Evolutionary conservation across 1,140 invertebrate genomes (phyloP).

Genomic region (Achroia grisella): DNA sequence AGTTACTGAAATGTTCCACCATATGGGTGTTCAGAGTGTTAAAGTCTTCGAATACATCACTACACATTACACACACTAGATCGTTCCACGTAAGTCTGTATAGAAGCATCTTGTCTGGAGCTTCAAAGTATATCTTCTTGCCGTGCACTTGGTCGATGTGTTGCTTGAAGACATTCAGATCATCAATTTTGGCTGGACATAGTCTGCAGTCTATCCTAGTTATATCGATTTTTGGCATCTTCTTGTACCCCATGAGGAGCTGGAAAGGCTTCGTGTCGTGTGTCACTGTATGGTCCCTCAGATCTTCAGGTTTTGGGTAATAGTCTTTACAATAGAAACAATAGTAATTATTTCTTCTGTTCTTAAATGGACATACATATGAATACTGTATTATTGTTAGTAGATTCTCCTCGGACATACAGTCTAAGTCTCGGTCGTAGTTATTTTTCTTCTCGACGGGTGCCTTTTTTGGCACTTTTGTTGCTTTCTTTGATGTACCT

Average conservation of each 20-base stretch:
- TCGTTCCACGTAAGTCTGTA: constrained; percentile 59
- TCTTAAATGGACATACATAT: constrained; percentile 60
- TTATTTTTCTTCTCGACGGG: constrained; percentile 51
- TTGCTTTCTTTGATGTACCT: constrained; percentile 31
- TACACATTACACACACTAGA: constrained; percentile 59
- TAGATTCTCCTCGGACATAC: constrained; percentile 59
- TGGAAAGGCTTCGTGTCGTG: constrained; percentile 64
- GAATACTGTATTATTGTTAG: constrained; percentile 60
- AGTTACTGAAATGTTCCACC: constrained; percentile 63
- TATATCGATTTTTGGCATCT: constrained; percentile 64
- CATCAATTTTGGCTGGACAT: constrained; percentile 51
- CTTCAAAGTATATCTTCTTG: constrained; percentile 59
- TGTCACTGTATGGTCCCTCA: constrained; percentile 52
- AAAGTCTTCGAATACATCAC: constrained; percentile 60
- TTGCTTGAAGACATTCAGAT: constrained; percentile 50
- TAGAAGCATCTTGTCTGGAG: constrained; percentile 49
- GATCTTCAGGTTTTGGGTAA: constrained; percentile 57
- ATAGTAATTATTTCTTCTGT: constrained; percentile 62
- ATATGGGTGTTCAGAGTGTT: constrained; percentile 59
- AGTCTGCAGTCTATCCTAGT: constrained; percentile 58
- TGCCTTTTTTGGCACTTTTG: constrained; percentile 34
- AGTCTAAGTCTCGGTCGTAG: constrained; percentile 52
- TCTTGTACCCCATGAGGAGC: constrained; percentile 54
- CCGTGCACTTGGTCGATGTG: constrained; percentile 52
- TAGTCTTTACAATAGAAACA: constrained; percentile 67